Evolutionary conservation across 2,113 vertebrate species (phyloP), one percentile per base, ranked within the genome.

Genomic region (Columba janthina): DNA sequence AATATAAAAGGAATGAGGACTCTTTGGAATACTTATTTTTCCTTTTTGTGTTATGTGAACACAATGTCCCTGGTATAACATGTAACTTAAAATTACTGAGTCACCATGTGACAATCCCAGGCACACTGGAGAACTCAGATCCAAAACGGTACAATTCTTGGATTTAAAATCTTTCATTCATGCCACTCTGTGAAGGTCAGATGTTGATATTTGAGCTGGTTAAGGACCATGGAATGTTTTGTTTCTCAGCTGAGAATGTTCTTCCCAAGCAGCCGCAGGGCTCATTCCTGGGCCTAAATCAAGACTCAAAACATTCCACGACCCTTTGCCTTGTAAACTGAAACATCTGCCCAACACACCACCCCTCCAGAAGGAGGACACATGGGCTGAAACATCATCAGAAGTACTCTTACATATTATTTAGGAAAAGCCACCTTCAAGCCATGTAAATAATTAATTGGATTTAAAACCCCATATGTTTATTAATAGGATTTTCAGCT

Each of bases 141-240:
- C 69, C 87, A 90, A 93, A 89, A 40, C 0, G 0, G 34, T 72
- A 84, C 8, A 6, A 74, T 79, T 84, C 83, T 44, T 93, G 62
- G 77, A 95, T 89, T 94, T 93, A 50, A 90, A 92, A 87, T 89
- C 90, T 92, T 97, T 97, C 94, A 96, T 95, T 96, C 96, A 96
- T 96, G 79, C 93, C 94, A 94, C 65, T 76, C 25, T 44, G 21
- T 81, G 90, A 94, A 92, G 80, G 79, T 97, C 94, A 94, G 86
- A 88, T 94, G 81, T 89, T 83, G 82, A 95, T 64, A 16, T 95
- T 89, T 84, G 53, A 84, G 61, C 51, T 90, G 44, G 73, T 87
- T 96, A 92, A 86, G 83, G 83, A 81, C 70, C 0, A 0, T 86
- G 92, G 93, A 94, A 96, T 97, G 94, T 97, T 96, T 96, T 95